Base-by-base conservation (phyloP, 1,140 invertebrate genomes). In the Plodia interpunctella region DNA sequence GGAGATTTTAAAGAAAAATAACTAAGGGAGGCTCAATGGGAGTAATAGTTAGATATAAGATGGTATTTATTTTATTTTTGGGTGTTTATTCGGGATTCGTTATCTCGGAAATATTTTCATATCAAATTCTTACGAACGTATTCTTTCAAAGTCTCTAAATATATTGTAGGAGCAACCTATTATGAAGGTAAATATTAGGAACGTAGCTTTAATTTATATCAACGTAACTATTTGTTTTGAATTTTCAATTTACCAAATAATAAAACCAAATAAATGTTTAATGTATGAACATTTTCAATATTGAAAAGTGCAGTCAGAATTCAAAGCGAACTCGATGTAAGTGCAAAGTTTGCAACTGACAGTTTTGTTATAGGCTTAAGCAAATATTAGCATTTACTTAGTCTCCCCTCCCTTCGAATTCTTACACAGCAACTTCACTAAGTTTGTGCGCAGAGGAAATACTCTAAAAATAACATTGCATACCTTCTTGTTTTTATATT, bases 401-500 rank as follows among this genome's bases (percentile, higher is more conserved):
- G 25, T 15, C 13, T 13, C 38, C 38, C 38, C 38, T 15, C 38
- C 38, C 13, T 13, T 38, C 13, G 15, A 44, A 44, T 44, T 44
- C 38, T 6, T 44, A 44, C 8, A 44, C 15, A 44, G 56, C 54
- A 62, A 70, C 30, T 32, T 32, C 30, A 53, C 19, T 15, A 53
- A 53, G 20, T 53, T 53, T 53, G 17, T 8, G 68, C 61, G 63
- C 66, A 77, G 69, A 62, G 80, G n/a, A 72, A 69, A 80, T 70
- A 82, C 72, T 74, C 72, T 82, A 74, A 83, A 79, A 83, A 76
- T 64, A 64, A 72, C 74, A 84, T 84, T 83, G n/a, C n/a, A n/a
- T n/a, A 82, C 78, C 70, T 80, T 76, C 77, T 87, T 77, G 80
- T 83, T 87, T 83, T 83, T 83, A 78, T 83, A 86, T 87, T 83